Base-by-base conservation (phyloP, 2,888 invertebrate genomes). In the Apotomis turbidana region DNA sequence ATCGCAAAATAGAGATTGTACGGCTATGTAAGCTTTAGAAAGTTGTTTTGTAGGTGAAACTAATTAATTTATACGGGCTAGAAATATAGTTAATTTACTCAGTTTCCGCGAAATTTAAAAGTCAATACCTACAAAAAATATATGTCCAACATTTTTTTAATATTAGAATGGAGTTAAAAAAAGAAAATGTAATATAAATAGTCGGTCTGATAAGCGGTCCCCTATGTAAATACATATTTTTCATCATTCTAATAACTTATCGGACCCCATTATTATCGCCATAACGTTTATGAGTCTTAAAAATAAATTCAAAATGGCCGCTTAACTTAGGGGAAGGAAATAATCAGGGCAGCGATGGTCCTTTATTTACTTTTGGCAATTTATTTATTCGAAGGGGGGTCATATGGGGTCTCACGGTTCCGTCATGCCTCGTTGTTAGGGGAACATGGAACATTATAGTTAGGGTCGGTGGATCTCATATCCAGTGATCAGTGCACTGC, bases 281-380 rank as follows among this genome's bases (percentile, higher is more conserved):
- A 78, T 83, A 82, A 84, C 81, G 83, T 81, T 81, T 78, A 78
- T 76, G 74, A 74, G 70, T 73, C 70, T 78, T 64, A 81, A 80
- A 81, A 82, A 83, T 74, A 83, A 81, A 82, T 80, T 76, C 87
- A 93, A 93, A 87, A 93, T 93, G 93, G 92, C 92, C 85, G 80
- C 83, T 70, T 80, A 84, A 76, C 81, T 83, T 81, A 84, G 85
- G 90, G 91, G 87, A 85, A 79, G 80, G 81, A 87, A 91, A 91
- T 91, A 92, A 92, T 90, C 90, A 91, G 93, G 88, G 88, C 89
- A 90, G 88, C 91, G 88, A 92, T 90, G 89, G 89, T 79, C 89
- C 87, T 90, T 88, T 93, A 93, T 93, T 93, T 93, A 93, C 93
- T 92, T 92, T 92, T 88, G 83, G 83, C 87, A 83, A 90, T 90